Conservation (phyloP, 1,140 invertebrate species). For the Leptopilina clavipes region DNA sequence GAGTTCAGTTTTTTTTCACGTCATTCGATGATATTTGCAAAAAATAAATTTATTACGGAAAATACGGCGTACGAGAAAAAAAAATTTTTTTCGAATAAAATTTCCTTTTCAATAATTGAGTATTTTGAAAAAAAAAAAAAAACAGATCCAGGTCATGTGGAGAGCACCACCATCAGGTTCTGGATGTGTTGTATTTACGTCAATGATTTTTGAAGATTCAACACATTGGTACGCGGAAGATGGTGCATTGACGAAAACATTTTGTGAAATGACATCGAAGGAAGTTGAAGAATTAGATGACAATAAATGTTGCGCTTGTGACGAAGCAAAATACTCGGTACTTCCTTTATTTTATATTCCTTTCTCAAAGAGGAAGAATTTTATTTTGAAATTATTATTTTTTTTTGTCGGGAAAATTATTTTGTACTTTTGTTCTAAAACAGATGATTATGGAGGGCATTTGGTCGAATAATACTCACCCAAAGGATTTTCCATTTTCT, state of each 20-base stretch:
- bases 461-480: slow-evolving; percentile 97
- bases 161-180: slow-evolving; percentile 87
- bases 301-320: slow-evolving; percentile 88
- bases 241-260: slow-evolving; percentile 84
- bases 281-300: slow-evolving; percentile 74
- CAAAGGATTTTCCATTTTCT: slow-evolving; percentile 95
- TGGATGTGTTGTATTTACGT: slow-evolving; percentile 88
- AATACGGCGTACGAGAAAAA: too few relatives aligned
- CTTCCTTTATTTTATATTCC: not conserved
- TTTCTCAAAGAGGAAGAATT: not conserved
- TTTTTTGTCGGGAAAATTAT: too few relatives aligned
- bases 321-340: slow-evolving; percentile 92
- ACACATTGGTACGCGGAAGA: slow-evolving; percentile 94
- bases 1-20: slow-evolving; percentile 25
- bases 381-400: not conserved
- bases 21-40: not conserved
- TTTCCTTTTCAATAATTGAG: too few relatives aligned
- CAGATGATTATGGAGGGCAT: slow-evolving; percentile 95
- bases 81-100: too few relatives aligned
- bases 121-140: too few relatives aligned
- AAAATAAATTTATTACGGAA: not conserved
- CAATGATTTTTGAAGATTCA: slow-evolving; percentile 90
- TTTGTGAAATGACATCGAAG: slow-evolving; percentile 85
- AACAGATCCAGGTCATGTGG: slow-evolving; percentile 88
- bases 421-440: not conserved